These are phyloP conservation scores for Maconellicoccus hirsutus DNA, from an alignment of 1,140 invertebrate species.

Conservation along the genomic window DNA sequence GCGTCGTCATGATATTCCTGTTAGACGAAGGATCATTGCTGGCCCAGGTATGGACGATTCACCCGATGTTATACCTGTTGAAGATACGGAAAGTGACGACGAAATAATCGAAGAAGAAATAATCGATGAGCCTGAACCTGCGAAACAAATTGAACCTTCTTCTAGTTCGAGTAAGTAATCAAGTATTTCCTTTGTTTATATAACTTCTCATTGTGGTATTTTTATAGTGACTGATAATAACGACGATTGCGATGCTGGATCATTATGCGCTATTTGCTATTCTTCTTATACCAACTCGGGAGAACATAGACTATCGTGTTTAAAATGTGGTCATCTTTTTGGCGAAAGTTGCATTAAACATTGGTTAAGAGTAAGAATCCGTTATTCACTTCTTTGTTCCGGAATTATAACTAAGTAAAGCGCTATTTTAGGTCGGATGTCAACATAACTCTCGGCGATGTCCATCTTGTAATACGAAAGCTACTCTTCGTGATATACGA, in stretches of 20 bases:
- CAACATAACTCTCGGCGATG: slow-evolving; percentile 38
- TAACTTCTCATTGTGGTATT: too few relatives aligned
- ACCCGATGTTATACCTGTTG: not conserved
- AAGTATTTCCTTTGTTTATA: too few relatives aligned
- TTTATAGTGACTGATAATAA: too few relatives aligned
- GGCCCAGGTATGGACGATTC: not conserved
- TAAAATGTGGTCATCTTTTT: slow-evolving; percentile 86
- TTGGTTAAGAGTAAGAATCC: slow-evolving; percentile 48
- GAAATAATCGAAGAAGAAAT: not conserved
- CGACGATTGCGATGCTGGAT: slow-evolving; percentile 42
- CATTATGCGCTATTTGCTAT: slow-evolving; percentile 74
- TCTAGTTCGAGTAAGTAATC: not conserved
- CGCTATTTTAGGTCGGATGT: slow-evolving; percentile 12
- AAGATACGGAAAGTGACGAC: not conserved
- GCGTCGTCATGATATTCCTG: too few relatives aligned
- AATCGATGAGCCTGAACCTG: not conserved
- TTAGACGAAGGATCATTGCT: too few relatives aligned
- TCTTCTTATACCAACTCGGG: slow-evolving; percentile 77
- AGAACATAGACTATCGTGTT: slow-evolving; percentile 62
- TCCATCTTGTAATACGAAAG: slow-evolving; percentile 77
- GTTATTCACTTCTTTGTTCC: not conserved
- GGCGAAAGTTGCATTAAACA: slow-evolving; percentile 68
- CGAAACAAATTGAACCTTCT: not conserved
- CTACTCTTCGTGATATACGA: slow-evolving; percentile 57
- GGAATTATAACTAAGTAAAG: not conserved